These are phyloP conservation scores for Corythornis vintsioides DNA, from an alignment of 2,113 vertebrate genomes.

Conservation along the genomic window DNA sequence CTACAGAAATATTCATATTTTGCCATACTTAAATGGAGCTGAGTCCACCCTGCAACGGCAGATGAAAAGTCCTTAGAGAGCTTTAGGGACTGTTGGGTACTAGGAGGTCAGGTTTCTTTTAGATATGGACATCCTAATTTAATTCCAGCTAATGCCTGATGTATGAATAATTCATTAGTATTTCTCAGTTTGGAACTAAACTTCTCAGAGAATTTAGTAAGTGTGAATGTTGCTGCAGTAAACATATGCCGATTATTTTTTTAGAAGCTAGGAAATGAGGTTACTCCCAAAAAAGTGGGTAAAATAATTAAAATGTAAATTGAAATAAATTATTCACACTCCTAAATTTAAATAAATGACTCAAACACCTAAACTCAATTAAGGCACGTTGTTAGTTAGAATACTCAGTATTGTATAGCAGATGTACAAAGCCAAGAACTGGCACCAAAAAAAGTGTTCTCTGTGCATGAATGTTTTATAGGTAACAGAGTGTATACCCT, in stretches of 20 bases:
- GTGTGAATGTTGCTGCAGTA: constrained; percentile 57
- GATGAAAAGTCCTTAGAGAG: not conserved
- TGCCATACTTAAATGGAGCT: not conserved
- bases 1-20: not conserved
- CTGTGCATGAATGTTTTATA: constrained; percentile 65
- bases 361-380: constrained; percentile 51
- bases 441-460: constrained; percentile 41
- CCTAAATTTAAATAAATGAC: constrained; percentile 74
- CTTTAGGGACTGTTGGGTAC: not conserved
- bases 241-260: constrained; percentile 69
- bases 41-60: not conserved
- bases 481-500: constrained; percentile 38
- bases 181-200: constrained; percentile 63
- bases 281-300: constrained; percentile 66
- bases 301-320: constrained; percentile 77
- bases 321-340: constrained; percentile 77
- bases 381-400: constrained; percentile 34
- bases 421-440: constrained; percentile 33
- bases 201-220: constrained; percentile 57
- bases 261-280: constrained; percentile 66
- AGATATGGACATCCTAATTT: constrained; percentile 44
- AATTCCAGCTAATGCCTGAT: constrained; percentile 11
- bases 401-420: constrained; percentile 57
- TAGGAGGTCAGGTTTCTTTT: constrained; percentile 15
- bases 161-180: constrained; percentile 58